Conservation (phyloP, 2,113 vertebrate genomes). For the Hemichromis elongatus region DNA sequence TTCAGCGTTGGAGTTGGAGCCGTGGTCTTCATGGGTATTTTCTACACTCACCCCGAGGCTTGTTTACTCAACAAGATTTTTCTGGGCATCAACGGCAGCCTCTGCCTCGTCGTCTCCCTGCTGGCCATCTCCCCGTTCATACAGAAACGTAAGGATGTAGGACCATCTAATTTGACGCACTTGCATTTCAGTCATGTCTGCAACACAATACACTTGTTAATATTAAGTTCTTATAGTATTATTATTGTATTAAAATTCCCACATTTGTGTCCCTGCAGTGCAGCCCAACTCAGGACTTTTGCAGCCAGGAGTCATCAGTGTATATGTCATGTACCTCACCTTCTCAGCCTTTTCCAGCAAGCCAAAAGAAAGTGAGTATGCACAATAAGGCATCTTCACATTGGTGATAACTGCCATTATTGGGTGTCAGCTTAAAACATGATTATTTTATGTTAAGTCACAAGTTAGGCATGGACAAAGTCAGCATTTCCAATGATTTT, state of each 20-base stretch:
- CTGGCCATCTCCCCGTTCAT: constrained; percentile 90
- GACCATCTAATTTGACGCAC: not conserved
- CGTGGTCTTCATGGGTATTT: constrained; percentile 82
- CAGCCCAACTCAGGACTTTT: constrained; percentile 90
- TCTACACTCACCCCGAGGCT: constrained; percentile 82
- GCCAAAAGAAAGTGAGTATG: constrained; percentile 83
- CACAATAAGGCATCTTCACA: not conserved
- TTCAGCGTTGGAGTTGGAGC: constrained; percentile 85
- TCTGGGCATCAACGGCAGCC: constrained; percentile 83
- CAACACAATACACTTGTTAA: not conserved
- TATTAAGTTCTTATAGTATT: not conserved
- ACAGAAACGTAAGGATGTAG: constrained; percentile 88
- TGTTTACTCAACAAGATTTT: constrained; percentile 90
- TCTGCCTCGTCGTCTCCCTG: constrained; percentile 86
- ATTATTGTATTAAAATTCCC: not conserved
- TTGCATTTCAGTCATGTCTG: not conserved
- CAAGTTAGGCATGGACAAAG: not conserved
- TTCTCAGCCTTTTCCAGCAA: constrained; percentile 95
- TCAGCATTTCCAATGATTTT: not conserved
- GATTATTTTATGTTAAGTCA: not conserved
- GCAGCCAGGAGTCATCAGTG: constrained; percentile 92
- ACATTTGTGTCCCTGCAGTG: constrained; percentile 67
- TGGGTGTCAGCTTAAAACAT: not conserved
- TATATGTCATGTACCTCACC: constrained; percentile 97
- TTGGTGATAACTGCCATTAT: not conserved